A percentile compares a stretch with the other conserved stretches of the same genome.
Conservation (phyloP, 92 coral and sea anemone genomes). For the Phenganax marumi region DNA sequence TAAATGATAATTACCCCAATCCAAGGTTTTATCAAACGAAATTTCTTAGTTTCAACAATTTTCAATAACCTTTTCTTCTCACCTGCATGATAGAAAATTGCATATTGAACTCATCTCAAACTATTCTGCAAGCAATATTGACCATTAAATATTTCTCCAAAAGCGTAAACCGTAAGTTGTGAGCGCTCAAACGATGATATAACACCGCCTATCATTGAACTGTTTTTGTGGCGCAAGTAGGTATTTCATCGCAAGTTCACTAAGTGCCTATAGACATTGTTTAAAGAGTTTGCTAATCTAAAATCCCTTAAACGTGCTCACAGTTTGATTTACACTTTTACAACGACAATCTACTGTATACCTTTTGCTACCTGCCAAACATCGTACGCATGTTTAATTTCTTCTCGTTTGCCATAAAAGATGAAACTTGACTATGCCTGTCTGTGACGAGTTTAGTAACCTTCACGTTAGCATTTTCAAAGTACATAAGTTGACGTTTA, state of each 20-base stretch:
- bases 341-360: background rate
- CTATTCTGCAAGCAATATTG: no score
- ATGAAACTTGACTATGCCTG: constrained; percentile 6
- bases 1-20: constrained; percentile 16
- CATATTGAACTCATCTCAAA: background rate
- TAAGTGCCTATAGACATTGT: no score
- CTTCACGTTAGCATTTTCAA: background rate
- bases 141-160: no score
- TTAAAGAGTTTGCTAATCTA: no score
- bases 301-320: no score
- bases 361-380: constrained; percentile 32
- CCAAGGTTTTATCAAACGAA: constrained; percentile 1
- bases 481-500: background rate
- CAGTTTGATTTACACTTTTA: no score
- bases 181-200: no score
- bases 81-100: background rate
- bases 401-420: background rate
- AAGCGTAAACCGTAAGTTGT: no score
- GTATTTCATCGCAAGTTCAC: no score
- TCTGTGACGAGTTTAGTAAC: constrained; percentile 11
- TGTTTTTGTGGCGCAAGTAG: no score
- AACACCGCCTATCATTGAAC: no score
- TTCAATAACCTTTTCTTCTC: constrained; percentile 19
- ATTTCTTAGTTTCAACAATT: constrained; percentile 7
- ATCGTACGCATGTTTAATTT: constrained; percentile 19